Conservation (phyloP, 2,113 vertebrate species). For the Camelus dromedarius region DNA sequence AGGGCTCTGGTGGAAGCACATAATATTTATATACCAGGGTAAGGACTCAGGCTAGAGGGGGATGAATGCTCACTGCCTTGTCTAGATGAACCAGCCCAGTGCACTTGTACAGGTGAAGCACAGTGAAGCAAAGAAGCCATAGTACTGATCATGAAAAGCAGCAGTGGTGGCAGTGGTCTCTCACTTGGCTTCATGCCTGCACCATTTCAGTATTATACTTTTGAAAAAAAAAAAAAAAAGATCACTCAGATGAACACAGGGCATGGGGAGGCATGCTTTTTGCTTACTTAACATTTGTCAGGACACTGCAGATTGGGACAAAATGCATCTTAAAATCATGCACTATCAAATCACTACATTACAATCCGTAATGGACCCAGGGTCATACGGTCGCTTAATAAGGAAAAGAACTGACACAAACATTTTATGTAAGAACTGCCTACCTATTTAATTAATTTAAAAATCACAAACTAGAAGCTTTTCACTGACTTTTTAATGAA, state of each 20-base stretch:
- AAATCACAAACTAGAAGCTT: slow-evolving; percentile 71
- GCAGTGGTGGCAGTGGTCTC: not conserved
- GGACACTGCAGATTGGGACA: slow-evolving; percentile 55
- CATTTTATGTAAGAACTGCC: slow-evolving; percentile 81
- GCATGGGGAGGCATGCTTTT: slow-evolving; percentile 66
- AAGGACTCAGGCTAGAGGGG: not conserved
- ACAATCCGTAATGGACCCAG: slow-evolving; percentile 69
- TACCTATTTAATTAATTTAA: slow-evolving; percentile 85
- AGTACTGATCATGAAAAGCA: not conserved
- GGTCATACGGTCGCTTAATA: slow-evolving; percentile 82
- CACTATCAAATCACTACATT: slow-evolving; percentile 60
- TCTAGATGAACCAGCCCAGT: not conserved
- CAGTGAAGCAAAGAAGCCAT: not conserved
- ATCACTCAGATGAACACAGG: slow-evolving; percentile 67
- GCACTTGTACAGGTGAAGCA: not conserved
- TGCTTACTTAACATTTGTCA: slow-evolving; percentile 63
- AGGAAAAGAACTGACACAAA: slow-evolving; percentile 81
- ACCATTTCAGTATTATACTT: slow-evolving; percentile 46
- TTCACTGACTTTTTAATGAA: slow-evolving; percentile 22
- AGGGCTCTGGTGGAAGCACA: not conserved
- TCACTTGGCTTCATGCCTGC: slow-evolving; percentile 6
- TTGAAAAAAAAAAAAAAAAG: not conserved
- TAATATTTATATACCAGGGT: not conserved
- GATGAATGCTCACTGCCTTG: not conserved
- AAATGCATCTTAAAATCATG: slow-evolving; percentile 74